These are phyloP conservation scores for Callaeas wilsoni DNA, from an alignment of 2,113 vertebrate species.

Conservation along the genomic window DNA sequence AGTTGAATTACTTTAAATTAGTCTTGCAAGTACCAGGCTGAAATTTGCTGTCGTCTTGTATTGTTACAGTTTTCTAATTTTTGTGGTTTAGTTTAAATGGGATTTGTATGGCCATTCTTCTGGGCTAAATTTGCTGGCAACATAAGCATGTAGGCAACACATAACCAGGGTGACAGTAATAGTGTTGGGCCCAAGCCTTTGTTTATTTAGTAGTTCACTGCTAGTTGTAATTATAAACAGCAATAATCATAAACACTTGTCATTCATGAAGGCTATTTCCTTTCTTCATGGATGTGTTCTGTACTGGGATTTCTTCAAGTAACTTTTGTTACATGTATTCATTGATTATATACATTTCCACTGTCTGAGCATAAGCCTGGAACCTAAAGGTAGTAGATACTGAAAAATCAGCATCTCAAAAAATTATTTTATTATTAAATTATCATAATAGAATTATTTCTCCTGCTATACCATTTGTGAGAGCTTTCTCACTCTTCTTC, in stretches of 20 bases:
- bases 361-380: not conserved
- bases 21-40: not conserved
- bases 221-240: not conserved
- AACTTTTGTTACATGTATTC: not conserved
- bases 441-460: not conserved
- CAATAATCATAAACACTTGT: not conserved
- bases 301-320: not conserved
- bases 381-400: not conserved
- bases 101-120: not conserved
- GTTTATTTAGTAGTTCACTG: not conserved
- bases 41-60: not conserved
- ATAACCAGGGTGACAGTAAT: not conserved
- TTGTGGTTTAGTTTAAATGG: not conserved
- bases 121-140: not conserved
- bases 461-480: not conserved
- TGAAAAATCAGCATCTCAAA: not conserved
- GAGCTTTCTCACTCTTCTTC: not conserved
- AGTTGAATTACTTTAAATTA: not conserved
- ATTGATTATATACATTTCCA: not conserved
- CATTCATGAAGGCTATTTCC: not conserved
- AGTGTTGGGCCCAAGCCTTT: not conserved
- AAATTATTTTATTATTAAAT: not conserved
- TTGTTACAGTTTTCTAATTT: not conserved
- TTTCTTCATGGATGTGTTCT: not conserved
- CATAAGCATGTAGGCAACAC: not conserved